Conservation (phyloP, 2,888 invertebrate species). For the Campaea margaritaria region DNA sequence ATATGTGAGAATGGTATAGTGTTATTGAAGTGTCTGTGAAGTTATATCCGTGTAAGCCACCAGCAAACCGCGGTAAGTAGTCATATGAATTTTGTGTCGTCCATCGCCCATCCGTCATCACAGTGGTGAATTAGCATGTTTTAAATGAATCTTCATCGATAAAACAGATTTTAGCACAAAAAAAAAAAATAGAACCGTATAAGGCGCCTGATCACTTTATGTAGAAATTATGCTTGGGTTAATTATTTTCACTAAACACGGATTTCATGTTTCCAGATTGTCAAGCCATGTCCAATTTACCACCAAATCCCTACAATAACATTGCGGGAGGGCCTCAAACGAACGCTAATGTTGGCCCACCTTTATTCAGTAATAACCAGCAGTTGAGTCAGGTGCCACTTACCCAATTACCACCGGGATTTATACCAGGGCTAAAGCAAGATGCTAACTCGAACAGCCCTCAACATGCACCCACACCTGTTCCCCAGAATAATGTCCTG, state of each 20-base stretch:
- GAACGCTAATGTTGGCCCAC: slow-evolving; percentile 61
- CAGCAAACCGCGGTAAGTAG: slow-evolving; percentile 67
- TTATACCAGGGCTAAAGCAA: slow-evolving; percentile 60
- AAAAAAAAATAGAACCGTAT: slow-evolving; percentile 56
- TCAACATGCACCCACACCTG: slow-evolving; percentile 50
- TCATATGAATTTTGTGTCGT: slow-evolving; percentile 43
- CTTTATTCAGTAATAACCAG: slow-evolving; percentile 58
- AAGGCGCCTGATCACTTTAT: slow-evolving; percentile 17
- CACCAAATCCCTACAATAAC: slow-evolving; percentile 73
- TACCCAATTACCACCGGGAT: slow-evolving; percentile 68
- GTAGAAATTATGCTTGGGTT: slow-evolving; percentile 6
- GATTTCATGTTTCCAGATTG: slow-evolving; percentile 71
- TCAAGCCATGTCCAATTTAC: slow-evolving; percentile 79
- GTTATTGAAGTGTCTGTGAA: slow-evolving; percentile 62
- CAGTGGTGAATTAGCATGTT: slow-evolving; percentile 77
- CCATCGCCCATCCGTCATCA: slow-evolving; percentile 71
- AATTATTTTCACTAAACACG: slow-evolving; percentile 38
- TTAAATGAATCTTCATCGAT: slow-evolving; percentile 68
- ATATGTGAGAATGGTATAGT: slow-evolving; percentile 76
- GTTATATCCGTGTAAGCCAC: slow-evolving; percentile 63
- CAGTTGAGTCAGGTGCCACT: slow-evolving; percentile 64
- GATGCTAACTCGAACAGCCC: slow-evolving; percentile 76
- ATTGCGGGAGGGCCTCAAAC: slow-evolving; percentile 60
- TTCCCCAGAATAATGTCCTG: slow-evolving; percentile 54
- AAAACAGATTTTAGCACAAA: slow-evolving; percentile 63